Evolutionary conservation across 1,140 invertebrate genomes (phyloP).

Genomic region (Lanistes nyassanus): DNA sequence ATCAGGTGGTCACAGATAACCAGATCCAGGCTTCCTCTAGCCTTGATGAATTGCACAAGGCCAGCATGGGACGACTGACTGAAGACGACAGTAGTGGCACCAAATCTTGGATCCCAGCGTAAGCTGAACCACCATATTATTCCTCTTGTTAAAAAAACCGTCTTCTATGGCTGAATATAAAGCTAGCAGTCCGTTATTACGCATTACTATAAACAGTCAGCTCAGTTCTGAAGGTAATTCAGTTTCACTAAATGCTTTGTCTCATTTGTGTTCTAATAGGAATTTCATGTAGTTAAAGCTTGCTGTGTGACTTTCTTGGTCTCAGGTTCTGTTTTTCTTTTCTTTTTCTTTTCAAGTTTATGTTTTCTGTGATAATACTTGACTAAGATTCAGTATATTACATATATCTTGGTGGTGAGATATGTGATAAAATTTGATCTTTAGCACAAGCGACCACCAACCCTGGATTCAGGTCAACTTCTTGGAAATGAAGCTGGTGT

Average conservation of each 20-base stretch:
- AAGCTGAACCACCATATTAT: no score
- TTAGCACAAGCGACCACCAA: constrained; percentile 34
- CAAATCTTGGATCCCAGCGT: no score
- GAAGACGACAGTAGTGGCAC: no score
- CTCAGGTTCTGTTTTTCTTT: background rate
- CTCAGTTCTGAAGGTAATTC: background rate
- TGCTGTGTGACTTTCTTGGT: background rate
- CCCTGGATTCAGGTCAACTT: constrained; percentile 60
- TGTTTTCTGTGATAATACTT: no score
- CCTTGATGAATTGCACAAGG: constrained; percentile 29
- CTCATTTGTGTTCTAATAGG: background rate
- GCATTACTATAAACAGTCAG: no score
- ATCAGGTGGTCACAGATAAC: constrained; percentile 26
- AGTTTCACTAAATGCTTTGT: background rate
- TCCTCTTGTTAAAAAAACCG: no score
- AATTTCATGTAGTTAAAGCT: background rate
- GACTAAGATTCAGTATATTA: no score
- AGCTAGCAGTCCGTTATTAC: no score
- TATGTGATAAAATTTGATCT: constrained; percentile 3
- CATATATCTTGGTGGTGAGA: no score
- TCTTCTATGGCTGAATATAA: no score
- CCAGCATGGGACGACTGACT: constrained; percentile 30
- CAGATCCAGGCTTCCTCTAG: constrained; percentile 43
- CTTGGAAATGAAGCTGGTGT: constrained; percentile 57
- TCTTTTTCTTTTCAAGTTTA: background rate